Evolutionary conservation across 1,140 invertebrate genomes (phyloP).

Genomic region (Marisa cornuarietis): DNA sequence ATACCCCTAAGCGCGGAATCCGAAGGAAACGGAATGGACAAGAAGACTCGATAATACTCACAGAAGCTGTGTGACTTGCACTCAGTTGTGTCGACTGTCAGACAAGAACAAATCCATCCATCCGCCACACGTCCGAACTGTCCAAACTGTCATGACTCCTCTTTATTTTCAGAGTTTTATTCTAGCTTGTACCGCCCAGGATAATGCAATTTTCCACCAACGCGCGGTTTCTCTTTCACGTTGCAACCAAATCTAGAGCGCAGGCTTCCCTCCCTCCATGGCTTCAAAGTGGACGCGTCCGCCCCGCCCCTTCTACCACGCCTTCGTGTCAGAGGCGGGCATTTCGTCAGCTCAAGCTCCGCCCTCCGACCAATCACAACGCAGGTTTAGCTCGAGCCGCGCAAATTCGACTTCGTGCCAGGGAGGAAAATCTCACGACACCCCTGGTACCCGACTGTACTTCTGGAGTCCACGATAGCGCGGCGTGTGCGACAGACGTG

Average conservation of each 20-base stretch:
- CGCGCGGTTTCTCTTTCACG: slow-evolving; percentile 23
- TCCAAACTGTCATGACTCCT: slow-evolving; percentile 31
- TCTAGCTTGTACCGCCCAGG: slow-evolving; percentile 18
- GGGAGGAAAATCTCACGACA: not conserved
- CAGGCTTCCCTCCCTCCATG: slow-evolving; percentile 28
- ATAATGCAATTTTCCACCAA: slow-evolving; percentile 33
- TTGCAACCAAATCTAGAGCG: slow-evolving; percentile 24
- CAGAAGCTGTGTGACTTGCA: too few species aligned
- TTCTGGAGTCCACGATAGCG: too few species aligned
- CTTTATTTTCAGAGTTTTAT: slow-evolving; percentile 32
- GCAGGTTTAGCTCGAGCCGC: slow-evolving; percentile 15
- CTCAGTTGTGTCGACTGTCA: slow-evolving; percentile 22
- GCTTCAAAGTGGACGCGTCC: slow-evolving; percentile 38
- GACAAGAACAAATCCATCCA: slow-evolving; percentile 31
- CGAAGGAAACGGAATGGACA: too few species aligned
- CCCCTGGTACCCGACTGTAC: too few species aligned
- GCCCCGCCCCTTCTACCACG: slow-evolving; percentile 34
- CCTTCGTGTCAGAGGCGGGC: slow-evolving; percentile 29
- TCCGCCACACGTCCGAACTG: slow-evolving; percentile 27
- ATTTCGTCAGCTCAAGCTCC: slow-evolving; percentile 22
- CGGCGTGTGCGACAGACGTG: too few species aligned
- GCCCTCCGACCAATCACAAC: slow-evolving; percentile 14
- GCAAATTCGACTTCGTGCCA: slow-evolving; percentile 26
- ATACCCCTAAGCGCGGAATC: too few species aligned
- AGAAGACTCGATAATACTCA: too few species aligned